Evolutionary conservation across 2,797 vertebrate species (phyloP), one percentile per base, ranked within the genome.

Genomic region (Danio tinwini): DNA sequence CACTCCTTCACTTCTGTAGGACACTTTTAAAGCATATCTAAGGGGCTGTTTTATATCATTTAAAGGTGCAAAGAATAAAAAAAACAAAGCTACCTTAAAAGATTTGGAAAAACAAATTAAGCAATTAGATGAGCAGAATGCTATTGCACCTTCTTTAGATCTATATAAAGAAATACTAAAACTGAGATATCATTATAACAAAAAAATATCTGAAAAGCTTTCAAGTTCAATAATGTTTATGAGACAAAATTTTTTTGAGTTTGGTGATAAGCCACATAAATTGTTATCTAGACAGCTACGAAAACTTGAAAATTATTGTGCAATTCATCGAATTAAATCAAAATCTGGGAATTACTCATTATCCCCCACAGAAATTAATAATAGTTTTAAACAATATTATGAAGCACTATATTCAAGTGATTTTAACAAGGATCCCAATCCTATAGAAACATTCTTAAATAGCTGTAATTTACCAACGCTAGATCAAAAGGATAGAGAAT

Each of bases 381-480:
- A n/a, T n/a, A n/a, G n/a, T n/a, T n/a, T n/a, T n/a, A n/a, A n/a
- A 74, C 72, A 39, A 61, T 61, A 49, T 29, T 50, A 49, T 59
- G 55, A 74, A 62, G n/a, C 13, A 5, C 3, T 74, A 5, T 74
- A 74, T 1, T 37, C 19, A 5, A 61, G 55, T 29, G 11, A 62
- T 44, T 4, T 5, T 17, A 47, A 0, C 40, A 9, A 21, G 5
- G 14, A 29, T 5, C 7, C 73, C 5, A 14, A 8, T 0, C 37
- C 7, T 50, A 49, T 62, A 21, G 19, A 64, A 14, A 21, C 17
- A 4, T 49, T 74, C 61, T 61, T 62, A 45, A 56, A 74, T 0
- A 14, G 16, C 13, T 74, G 42, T 45, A 65, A 77, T 40, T 13
- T 77, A 39, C 52, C 75, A 19, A 16, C 7, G 7, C 19, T 68